Conservation (phyloP, 2,113 vertebrate genomes). For the Protomyctophum bolini region DNA sequence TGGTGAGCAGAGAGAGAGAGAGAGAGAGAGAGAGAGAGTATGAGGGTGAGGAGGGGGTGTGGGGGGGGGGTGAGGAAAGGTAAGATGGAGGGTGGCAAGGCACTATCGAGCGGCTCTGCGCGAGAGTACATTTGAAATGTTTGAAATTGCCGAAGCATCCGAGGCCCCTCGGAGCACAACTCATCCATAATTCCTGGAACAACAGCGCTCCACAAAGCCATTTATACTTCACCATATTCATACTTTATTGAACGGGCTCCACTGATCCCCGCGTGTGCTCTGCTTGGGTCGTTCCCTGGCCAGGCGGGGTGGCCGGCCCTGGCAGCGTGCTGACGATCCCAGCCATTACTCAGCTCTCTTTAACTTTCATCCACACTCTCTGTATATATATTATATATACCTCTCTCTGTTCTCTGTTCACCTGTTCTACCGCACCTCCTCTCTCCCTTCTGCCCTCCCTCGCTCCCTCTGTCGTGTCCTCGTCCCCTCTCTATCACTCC, state of each 20-base stretch:
- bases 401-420: slow-evolving; percentile 20
- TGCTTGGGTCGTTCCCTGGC: slow-evolving; percentile 27
- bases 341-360: background rate
- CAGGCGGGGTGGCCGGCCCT: slow-evolving; percentile 1
- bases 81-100: slow-evolving; percentile 14
- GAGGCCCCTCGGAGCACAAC: slow-evolving; percentile 20
- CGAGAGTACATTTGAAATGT: slow-evolving; percentile 51
- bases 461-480: slow-evolving; percentile 2
- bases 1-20: slow-evolving; percentile 15
- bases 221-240: slow-evolving; percentile 31
- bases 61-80: slow-evolving; percentile 4
- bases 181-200: slow-evolving; percentile 40
- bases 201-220: slow-evolving; percentile 3
- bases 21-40: background rate
- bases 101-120: slow-evolving; percentile 40
- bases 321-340: background rate
- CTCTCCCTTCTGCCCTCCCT: slow-evolving; percentile 25
- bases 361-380: slow-evolving; percentile 22
- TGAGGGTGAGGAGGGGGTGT: background rate
- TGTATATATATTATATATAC: background rate
- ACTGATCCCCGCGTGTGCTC: slow-evolving; percentile 20
- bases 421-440: slow-evolving; percentile 33
- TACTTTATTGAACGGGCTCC: slow-evolving; percentile 30
- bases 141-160: slow-evolving; percentile 51
- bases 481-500: slow-evolving; percentile 29